Base-by-base conservation (phyloP, 2,797 vertebrate species). In the Sebastes paucispinis region DNA sequence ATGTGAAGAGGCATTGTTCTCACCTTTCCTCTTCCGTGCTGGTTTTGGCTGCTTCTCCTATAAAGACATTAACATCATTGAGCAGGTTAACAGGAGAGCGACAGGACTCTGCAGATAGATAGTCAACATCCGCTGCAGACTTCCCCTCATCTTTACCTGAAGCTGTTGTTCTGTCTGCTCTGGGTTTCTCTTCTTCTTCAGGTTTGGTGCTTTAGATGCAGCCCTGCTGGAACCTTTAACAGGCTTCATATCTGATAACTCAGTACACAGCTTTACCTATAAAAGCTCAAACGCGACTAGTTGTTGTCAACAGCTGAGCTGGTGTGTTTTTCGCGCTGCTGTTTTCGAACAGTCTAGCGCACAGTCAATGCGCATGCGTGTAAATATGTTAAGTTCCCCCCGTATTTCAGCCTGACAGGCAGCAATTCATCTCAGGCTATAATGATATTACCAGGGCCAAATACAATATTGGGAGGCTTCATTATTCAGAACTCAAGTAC, bases 141-240 rank as follows among this genome's bases (percentile, higher is more conserved):
- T 24, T 13, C 2, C 9, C 8, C 0, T n/a, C 1, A 2, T 14
- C 47, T 88, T 69, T 69, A 95, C 93, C 88, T 57, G 75, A 3
- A 29, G 27, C 6, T 39, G 14, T 24, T 25, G 27, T n/a, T 47
- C 63, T 3, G 4, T n/a, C 27, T 74, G 18, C 0, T 9, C 10
- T 1, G 32, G 0, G 22, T 70, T 76, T 13, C 47, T 75, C 60
- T 75, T 91, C 18, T 31, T 65, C 77, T 89, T 92, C 5, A 5
- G 0, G 2, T 62, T 87, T 1, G 94, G 93, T 27, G 25, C 69
- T 66, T 85, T 84, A 2, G 91, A 87, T 2, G 93, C 64, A 18
- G 77, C 58, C 47, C 94, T 89, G 9, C 58, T 43, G 2, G 95
- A 95, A 0, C 89, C 94, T 69, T 94, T 90, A 0, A 63, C 69